These are phyloP conservation scores for Orcinus orca DNA, from an alignment of 2,113 vertebrate species.

Conservation along the genomic window DNA sequence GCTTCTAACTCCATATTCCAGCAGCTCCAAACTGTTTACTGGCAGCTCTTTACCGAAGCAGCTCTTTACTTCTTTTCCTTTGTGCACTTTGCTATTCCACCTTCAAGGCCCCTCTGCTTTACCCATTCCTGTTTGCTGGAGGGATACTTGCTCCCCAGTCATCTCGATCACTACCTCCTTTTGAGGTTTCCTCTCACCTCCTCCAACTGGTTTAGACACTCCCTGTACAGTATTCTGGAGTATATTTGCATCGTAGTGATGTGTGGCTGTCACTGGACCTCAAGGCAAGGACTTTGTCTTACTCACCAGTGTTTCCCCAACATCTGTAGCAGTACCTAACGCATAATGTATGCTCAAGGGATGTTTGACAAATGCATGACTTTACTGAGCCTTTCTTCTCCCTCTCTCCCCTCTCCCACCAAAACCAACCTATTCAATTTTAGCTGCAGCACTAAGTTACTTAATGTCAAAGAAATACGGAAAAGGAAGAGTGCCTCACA, in stretches of 20 bases:
- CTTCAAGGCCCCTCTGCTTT: background rate
- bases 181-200: background rate
- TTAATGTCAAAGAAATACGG: background rate
- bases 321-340: background rate
- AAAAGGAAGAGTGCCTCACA: background rate
- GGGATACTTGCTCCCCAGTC: background rate
- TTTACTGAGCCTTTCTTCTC: background rate
- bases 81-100: background rate
- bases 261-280: background rate
- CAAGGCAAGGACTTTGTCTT: background rate
- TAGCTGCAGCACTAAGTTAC: background rate
- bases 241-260: background rate
- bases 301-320: background rate
- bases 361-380: background rate
- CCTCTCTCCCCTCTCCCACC: accelerated
- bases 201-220: background rate
- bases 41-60: background rate
- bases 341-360: background rate
- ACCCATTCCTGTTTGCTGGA: background rate
- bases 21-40: background rate
- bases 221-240: background rate
- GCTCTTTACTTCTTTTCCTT: background rate
- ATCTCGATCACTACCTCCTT: background rate
- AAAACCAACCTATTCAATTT: background rate
- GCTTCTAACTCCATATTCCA: background rate